Evolutionary conservation across 2,113 vertebrate genomes (phyloP), one percentile per base, ranked within the genome.

Genomic region (Cacatua alba): DNA sequence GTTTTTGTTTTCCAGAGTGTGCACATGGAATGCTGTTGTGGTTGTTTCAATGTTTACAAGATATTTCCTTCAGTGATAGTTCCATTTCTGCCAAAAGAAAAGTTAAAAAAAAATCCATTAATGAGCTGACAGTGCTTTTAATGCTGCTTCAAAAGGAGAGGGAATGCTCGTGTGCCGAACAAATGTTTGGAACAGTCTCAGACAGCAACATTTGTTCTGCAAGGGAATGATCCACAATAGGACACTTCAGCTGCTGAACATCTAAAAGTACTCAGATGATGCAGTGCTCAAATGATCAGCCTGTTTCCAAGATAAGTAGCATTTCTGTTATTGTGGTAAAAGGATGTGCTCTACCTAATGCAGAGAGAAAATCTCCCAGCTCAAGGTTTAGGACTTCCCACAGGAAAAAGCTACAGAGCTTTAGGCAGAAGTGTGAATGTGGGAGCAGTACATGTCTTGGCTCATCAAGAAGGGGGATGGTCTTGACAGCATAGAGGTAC

Each of bases 51-150:
- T 86, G 88, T 97, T 98, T 98, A 97, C 97, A 97, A 95, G 89
- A 97, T 98, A 97, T 95, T 98, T 98, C 92, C 93, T 96, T 97
- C 95, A 96, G 95, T 19, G 86, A 97, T 86, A 90, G 92, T 93
- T 97, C 95, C 76, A 85, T 92, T 97, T 95, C 84, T 96, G 95
- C 85, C 88, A 92, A 94, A 94, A 89, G 53, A 82, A 95, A 95
- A 95, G 80, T 94, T 77, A 29, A 86, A 94, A 96, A 95, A 97
- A 97, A 93, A 91, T 70, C 77, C 76, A 97, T 97, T 97, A 97
- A 97, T 97, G 97, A 98, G 77, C 94, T 97, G 97, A 97, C 93
- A 94, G 92, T 74, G 90, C 92, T 92, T 97, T 97, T 96, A 94
- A 95, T 97, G 93, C 94, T 92, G 91, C 81, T 97, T 95, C 94